phyloP scores from a whole-genome alignment of 2,888 invertebrate genomes.

The Brachycybe producta region DNA sequence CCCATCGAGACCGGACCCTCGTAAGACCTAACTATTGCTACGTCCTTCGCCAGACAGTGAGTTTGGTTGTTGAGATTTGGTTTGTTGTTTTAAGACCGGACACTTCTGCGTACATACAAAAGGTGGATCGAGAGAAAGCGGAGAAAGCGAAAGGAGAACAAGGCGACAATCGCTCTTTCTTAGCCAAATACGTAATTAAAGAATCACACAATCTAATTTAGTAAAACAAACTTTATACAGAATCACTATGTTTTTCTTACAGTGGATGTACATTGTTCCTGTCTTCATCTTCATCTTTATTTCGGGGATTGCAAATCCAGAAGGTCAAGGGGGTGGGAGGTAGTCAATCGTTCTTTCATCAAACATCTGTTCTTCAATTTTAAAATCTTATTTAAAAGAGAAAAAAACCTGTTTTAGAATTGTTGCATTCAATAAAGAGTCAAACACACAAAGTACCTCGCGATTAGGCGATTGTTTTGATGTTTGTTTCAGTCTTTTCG shows the following conservation, averaged over 20 bases:
- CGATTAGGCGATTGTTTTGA: too few species aligned
- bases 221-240: too few species aligned
- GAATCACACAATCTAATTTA: not conserved
- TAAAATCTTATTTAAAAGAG: constrained; percentile 12
- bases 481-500: too few species aligned
- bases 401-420: too few species aligned
- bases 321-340: constrained; percentile 47
- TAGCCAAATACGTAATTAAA: constrained; percentile 93
- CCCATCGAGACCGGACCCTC: constrained; percentile 69
- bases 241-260: constrained; percentile 40
- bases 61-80: too few species aligned
- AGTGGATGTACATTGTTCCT: constrained; percentile 99
- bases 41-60: too few species aligned
- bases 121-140: constrained; percentile 79
- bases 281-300: constrained; percentile 79
- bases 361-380: not conserved
- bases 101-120: constrained; percentile 87
- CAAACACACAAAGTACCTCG: too few species aligned
- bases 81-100: constrained; percentile 56
- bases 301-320: constrained; percentile 57
- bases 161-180: constrained; percentile 80
- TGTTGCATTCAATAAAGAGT: too few species aligned
- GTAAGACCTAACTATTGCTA: too few species aligned
- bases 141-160: constrained; percentile 53
- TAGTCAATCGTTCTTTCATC: too few species aligned